phyloP scores from a whole-genome alignment of 2,888 invertebrate genomes.

The Priocnemis perturbator region DNA sequence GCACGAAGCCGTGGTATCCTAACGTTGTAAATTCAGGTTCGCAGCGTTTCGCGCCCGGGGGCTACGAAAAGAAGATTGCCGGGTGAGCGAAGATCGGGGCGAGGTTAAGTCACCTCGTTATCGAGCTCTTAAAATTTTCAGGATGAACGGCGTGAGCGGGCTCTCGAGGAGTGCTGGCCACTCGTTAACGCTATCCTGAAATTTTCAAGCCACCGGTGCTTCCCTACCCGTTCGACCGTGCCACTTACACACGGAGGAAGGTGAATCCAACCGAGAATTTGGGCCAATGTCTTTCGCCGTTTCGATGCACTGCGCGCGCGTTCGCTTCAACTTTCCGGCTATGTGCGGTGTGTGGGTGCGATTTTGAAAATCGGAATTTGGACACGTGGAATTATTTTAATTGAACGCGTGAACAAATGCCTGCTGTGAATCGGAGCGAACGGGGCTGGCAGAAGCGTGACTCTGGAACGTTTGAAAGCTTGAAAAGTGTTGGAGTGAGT shows the following conservation, averaged over 20 bases:
- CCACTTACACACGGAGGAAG: neutral
- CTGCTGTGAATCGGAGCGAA: too few relatives aligned
- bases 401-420: too few relatives aligned
- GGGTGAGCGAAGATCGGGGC: conserved; percentile 24
- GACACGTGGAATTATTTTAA: too few relatives aligned
- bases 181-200: conserved; percentile 56
- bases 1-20: too few relatives aligned
- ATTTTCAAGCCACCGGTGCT: conserved; percentile 40
- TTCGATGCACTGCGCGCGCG: neutral
- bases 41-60: neutral
- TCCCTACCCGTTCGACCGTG: neutral
- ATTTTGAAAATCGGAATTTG: too few relatives aligned
- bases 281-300: conserved; percentile 3
- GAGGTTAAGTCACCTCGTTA: conserved; percentile 60
- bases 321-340: neutral
- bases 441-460: too few relatives aligned
- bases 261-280: neutral
- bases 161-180: conserved; percentile 38
- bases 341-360: too few relatives aligned
- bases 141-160: conserved; percentile 41
- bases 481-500: too few relatives aligned
- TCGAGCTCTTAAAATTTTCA: conserved; percentile 66
- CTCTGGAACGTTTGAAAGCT: too few relatives aligned
- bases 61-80: conserved; percentile 28
- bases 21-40: too few relatives aligned